These are phyloP conservation scores for Adelges cooleyi DNA, from an alignment of 1,140 invertebrate genomes.

Conservation along the genomic window DNA sequence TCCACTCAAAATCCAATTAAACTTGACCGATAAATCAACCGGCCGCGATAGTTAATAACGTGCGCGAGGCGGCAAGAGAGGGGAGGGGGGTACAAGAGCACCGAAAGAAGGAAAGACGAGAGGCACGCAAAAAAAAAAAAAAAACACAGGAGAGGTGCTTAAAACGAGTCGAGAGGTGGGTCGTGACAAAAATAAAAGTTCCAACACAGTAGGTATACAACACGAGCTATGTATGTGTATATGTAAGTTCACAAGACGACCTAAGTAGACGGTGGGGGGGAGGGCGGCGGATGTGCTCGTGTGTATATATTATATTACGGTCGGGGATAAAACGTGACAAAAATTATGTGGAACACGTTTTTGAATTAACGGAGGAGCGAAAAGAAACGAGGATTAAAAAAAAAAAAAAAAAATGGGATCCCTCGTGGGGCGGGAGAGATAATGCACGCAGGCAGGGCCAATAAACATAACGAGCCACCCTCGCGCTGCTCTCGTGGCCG, in stretches of 20 bases:
- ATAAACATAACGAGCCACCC: constrained; percentile 24
- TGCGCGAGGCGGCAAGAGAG: not conserved
- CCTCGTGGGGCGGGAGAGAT: not conserved
- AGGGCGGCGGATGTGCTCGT: not conserved
- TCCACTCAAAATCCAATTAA: constrained; percentile 29
- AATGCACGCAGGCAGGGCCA: constrained; percentile 23
- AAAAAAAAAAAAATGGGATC: not conserved
- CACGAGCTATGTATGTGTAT: not conserved
- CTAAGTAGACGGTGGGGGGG: too few species aligned
- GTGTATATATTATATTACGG: not conserved
- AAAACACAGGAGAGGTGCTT: not conserved
- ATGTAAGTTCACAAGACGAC: too few species aligned
- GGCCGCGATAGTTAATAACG: constrained; percentile 25
- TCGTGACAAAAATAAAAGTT: constrained; percentile 21
- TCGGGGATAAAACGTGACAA: constrained; percentile 24
- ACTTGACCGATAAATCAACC: constrained; percentile 28
- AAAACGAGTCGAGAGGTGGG: not conserved
- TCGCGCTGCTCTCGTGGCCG: not conserved
- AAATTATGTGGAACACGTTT: constrained; percentile 28
- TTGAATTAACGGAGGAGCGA: not conserved
- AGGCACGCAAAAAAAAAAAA: not conserved
- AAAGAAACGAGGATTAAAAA: not conserved
- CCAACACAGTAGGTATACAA: not conserved
- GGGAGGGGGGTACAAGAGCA: too few species aligned
- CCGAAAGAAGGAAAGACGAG: too few species aligned